These are phyloP conservation scores for Enteromius thamalakanensis DNA, from an alignment of 2,797 vertebrate genomes.

Conservation along the genomic window DNA sequence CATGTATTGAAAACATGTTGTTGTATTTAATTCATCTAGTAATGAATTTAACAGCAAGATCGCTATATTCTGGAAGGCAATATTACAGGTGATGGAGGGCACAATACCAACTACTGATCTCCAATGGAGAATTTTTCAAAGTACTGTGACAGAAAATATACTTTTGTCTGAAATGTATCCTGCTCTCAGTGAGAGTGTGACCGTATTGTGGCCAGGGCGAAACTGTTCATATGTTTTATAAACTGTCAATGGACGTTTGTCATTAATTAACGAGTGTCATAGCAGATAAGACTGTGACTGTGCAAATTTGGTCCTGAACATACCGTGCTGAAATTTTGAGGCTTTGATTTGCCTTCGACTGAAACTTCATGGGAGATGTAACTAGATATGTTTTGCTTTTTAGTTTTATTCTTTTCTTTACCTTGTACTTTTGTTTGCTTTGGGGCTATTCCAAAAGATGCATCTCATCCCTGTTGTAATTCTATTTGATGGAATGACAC, in stretches of 20 bases:
- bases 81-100: constrained; percentile 6
- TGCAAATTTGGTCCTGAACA: constrained; percentile 24
- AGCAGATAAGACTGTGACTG: constrained; percentile 22
- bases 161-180: constrained; percentile 39
- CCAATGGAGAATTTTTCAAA: constrained; percentile 49
- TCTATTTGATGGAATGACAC: constrained; percentile 43
- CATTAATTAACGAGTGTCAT: constrained; percentile 27
- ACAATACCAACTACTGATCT: constrained; percentile 39
- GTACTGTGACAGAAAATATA: constrained; percentile 49
- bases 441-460: constrained; percentile 5
- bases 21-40: constrained; percentile 24
- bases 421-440: constrained; percentile 29
- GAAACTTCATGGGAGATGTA: constrained; percentile 25
- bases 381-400: constrained; percentile 30
- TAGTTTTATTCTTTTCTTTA: not conserved
- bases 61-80: constrained; percentile 18
- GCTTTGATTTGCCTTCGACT: constrained; percentile 9
- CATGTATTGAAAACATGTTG: constrained; percentile 22
- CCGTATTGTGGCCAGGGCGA: constrained; percentile 46
- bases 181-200: constrained; percentile 62
- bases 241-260: constrained; percentile 34
- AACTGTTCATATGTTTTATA: constrained; percentile 43
- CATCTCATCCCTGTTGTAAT: constrained; percentile 39
- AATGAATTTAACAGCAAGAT: not conserved
- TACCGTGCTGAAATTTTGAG: constrained; percentile 20